phyloP scores from a whole-genome alignment of 2,113 vertebrate species.

The Columba livia region DNA sequence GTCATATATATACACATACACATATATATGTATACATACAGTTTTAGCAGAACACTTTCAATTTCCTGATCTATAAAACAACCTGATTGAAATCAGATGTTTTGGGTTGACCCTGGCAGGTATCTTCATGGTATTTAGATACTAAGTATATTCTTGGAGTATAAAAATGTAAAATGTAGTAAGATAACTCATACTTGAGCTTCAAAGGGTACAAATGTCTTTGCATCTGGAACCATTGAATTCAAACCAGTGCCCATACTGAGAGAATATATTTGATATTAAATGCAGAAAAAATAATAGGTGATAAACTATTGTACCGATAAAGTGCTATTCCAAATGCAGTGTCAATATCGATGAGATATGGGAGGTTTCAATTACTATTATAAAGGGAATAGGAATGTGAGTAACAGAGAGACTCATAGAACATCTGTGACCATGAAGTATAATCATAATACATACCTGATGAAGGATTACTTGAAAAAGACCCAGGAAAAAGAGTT shows the following conservation, averaged over 20 bases:
- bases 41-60: neutral
- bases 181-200: neutral
- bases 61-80: neutral
- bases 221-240: neutral
- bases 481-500: neutral
- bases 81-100: neutral
- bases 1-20: neutral
- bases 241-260: neutral
- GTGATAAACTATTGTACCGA: neutral
- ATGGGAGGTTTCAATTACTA: neutral
- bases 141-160: neutral
- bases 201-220: neutral
- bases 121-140: neutral
- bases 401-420: neutral
- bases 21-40: neutral
- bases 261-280: neutral
- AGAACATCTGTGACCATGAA: neutral
- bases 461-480: neutral
- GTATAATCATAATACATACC: neutral
- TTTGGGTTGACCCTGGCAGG: neutral
- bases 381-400: neutral
- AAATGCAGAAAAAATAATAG: neutral
- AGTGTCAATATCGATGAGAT: neutral
- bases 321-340: neutral
- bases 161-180: neutral